Evolutionary conservation across 2,888 invertebrate genomes (phyloP).

Genomic region (Plebejus anna): DNA sequence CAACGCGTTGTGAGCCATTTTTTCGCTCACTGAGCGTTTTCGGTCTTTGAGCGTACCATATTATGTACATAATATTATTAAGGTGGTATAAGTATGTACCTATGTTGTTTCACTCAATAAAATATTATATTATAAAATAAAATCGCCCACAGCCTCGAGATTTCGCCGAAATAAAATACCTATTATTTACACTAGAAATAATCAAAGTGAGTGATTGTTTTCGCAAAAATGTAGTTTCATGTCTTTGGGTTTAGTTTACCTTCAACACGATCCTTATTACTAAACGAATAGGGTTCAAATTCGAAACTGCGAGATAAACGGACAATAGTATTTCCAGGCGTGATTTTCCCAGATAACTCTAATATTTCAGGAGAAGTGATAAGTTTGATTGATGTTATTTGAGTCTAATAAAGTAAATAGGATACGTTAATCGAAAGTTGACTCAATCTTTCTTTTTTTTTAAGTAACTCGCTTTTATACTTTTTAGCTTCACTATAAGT

Average conservation of each 20-base stretch:
- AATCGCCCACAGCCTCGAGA: conserved; percentile 54
- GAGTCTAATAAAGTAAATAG: conserved; percentile 76
- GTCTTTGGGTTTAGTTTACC: too few species aligned
- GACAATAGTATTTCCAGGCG: conserved; percentile 66
- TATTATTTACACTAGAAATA: conserved; percentile 76
- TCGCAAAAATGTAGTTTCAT: conserved; percentile 41
- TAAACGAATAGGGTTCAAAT: too few species aligned
- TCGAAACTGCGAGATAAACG: too few species aligned
- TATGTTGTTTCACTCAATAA: too few species aligned
- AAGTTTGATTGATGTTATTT: conserved; percentile 78
- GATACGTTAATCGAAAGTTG: conserved; percentile 78
- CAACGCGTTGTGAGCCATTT: too few species aligned
- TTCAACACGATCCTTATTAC: too few species aligned
- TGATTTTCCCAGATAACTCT: conserved; percentile 69
- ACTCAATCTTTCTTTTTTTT: conserved; percentile 53
- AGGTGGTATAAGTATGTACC: too few species aligned
- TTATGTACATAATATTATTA: too few species aligned
- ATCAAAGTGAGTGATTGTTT: conserved; percentile 73
- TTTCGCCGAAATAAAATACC: conserved; percentile 45
- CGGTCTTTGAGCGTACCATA: too few species aligned
- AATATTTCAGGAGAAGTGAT: conserved; percentile 70
- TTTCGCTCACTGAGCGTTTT: too few species aligned
- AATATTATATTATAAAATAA: conserved; percentile 25
- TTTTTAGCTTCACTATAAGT: neutral
- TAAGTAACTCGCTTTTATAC: neutral